Percentiles rank a stretch among this genome's conserved stretches.
These are phyloP conservation scores for Lycocerus yunnanus DNA, from an alignment of 2,888 invertebrate genomes.

Conservation along the genomic window DNA sequence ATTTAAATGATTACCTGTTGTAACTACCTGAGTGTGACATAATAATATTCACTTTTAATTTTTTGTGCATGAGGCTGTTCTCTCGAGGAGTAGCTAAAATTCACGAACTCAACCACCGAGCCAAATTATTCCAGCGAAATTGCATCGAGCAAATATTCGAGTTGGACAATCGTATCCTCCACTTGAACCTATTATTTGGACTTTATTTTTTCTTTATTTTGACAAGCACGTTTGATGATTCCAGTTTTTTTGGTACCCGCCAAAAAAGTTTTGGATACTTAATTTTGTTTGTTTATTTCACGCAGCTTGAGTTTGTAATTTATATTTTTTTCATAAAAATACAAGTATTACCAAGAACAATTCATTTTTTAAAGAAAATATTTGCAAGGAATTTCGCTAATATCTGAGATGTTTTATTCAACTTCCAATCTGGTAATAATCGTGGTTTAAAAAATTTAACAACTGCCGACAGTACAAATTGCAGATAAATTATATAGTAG, in stretches of 20 bases:
- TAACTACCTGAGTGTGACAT: conserved; percentile 10
- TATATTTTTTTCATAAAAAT: background rate
- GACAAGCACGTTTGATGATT: background rate
- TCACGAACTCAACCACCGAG: background rate
- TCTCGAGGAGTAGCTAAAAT: background rate
- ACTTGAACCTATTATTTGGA: background rate
- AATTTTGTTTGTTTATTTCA: background rate
- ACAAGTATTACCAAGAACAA: background rate
- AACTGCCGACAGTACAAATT: background rate
- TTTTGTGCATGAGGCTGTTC: background rate
- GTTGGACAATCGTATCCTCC: background rate
- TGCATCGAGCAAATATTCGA: background rate
- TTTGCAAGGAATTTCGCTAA: background rate
- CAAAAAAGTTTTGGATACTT: background rate
- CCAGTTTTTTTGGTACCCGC: background rate
- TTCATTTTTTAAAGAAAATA: background rate
- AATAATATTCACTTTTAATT: conserved; percentile 16
- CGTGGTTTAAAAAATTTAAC: background rate
- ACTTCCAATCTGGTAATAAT: background rate
- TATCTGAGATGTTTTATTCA: background rate
- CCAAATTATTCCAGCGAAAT: background rate
- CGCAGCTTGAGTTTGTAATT: background rate
- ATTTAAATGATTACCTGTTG: conserved; percentile 25
- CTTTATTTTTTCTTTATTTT: background rate
- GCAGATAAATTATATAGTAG: background rate